phyloP scores from a whole-genome alignment of 2,888 invertebrate genomes.

The Quadroppia sp. region DNA sequence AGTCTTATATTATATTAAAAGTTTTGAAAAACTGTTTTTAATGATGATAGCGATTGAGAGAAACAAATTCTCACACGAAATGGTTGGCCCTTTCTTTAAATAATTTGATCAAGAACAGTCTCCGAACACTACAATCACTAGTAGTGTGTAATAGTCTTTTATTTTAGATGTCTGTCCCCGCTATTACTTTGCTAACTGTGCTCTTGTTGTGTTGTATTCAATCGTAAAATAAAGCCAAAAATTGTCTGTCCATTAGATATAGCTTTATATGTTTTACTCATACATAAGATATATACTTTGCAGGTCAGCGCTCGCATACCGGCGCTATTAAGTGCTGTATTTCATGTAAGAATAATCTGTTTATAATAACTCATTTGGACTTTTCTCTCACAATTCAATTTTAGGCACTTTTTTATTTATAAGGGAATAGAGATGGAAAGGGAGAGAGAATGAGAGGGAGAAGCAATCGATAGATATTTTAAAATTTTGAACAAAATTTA shows the following conservation, averaged over 20 bases:
- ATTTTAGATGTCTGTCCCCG: too few species aligned
- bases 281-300: not conserved
- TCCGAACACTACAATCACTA: too few species aligned
- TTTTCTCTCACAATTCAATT: conserved; percentile 24
- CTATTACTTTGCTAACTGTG: not conserved
- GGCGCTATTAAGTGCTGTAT: not conserved
- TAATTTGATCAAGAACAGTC: too few species aligned
- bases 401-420: not conserved
- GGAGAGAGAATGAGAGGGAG: not conserved
- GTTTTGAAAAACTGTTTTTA: not conserved
- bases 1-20: not conserved
- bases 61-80: not conserved
- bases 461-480: not conserved
- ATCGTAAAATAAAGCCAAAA: not conserved
- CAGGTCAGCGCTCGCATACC: not conserved
- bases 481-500: too few species aligned
- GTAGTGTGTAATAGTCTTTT: too few species aligned
- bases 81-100: too few species aligned
- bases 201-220: not conserved
- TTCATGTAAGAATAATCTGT: conserved; percentile 5
- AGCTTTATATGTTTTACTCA: not conserved
- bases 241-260: not conserved
- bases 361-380: conserved; percentile 15
- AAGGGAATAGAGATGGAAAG: too few species aligned
- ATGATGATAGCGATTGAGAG: conserved; percentile 1